These are phyloP conservation scores for Catharus bicknelli DNA, from an alignment of 2,113 vertebrate species.

Conservation along the genomic window DNA sequence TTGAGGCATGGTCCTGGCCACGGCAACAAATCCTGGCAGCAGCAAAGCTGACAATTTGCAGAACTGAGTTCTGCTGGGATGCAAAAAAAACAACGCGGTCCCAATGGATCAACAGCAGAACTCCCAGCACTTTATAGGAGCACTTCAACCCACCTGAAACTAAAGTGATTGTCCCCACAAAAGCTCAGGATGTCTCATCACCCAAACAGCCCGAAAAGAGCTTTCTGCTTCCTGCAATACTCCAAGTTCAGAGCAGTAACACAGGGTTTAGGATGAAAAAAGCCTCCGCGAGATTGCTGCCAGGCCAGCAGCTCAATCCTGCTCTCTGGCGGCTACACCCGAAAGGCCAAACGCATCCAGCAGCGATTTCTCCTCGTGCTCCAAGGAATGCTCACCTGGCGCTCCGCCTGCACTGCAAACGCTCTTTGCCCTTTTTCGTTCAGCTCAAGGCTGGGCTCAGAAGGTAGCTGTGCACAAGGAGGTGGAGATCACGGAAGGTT, in stretches of 20 bases:
- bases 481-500: neutral
- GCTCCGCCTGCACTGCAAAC: rapidly evolving
- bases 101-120: neutral
- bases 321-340: constrained; percentile 41
- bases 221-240: rapidly evolving
- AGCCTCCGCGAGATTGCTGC: rapidly evolving
- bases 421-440: neutral
- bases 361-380: neutral
- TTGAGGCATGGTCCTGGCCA: neutral
- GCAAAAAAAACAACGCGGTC: neutral
- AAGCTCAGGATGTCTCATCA: neutral
- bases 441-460: neutral
- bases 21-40: neutral
- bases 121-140: neutral
- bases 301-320: constrained; percentile 27
- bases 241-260: rapidly evolving
- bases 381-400: neutral
- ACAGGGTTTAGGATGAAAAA: rapidly evolving
- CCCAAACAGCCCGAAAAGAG: neutral
- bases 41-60: neutral
- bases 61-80: neutral
- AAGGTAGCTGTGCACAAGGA: neutral
- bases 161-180: neutral
- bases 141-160: neutral
- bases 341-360: neutral